Evolutionary conservation across 2,888 invertebrate species (phyloP).

Genomic region (Terebella lapidaria): DNA sequence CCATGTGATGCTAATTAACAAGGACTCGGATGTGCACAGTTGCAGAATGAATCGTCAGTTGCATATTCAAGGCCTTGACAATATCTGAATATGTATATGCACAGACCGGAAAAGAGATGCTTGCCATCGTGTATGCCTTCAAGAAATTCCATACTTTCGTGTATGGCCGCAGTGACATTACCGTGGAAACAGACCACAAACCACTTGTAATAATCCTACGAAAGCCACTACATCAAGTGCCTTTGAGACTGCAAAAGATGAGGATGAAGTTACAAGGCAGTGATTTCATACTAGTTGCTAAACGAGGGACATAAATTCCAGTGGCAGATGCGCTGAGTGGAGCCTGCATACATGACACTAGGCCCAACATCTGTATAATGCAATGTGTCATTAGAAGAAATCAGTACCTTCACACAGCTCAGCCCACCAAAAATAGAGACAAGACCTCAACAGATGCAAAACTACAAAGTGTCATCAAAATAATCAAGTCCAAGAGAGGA

Average conservation of each 20-base stretch:
- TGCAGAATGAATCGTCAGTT: constrained; percentile 10
- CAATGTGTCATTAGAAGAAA: background rate
- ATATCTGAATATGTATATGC: constrained; percentile 11
- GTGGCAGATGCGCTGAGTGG: constrained; percentile 17
- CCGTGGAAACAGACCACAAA: constrained; percentile 19
- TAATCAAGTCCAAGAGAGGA: too few relatives aligned
- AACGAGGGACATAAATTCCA: constrained; percentile 14
- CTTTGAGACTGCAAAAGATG: constrained; percentile 17
- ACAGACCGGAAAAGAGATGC: background rate
- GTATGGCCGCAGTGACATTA: constrained; percentile 12
- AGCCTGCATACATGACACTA: background rate
- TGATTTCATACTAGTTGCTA: constrained; percentile 16
- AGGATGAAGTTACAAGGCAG: constrained; percentile 14
- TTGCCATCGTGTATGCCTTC: background rate
- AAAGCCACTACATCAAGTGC: constrained; percentile 17
- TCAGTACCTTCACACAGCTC: background rate
- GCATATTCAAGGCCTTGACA: too few relatives aligned
- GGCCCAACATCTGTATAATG: background rate
- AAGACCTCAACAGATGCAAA: background rate
- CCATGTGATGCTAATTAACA: constrained; percentile 10
- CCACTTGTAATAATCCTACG: constrained; percentile 15
- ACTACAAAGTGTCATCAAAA: background rate
- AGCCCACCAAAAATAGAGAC: background rate
- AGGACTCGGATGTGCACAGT: constrained; percentile 6
- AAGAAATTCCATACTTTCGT: background rate